phyloP scores from a whole-genome alignment of 1,140 invertebrate species.

The Aradophagus sp. region DNA sequence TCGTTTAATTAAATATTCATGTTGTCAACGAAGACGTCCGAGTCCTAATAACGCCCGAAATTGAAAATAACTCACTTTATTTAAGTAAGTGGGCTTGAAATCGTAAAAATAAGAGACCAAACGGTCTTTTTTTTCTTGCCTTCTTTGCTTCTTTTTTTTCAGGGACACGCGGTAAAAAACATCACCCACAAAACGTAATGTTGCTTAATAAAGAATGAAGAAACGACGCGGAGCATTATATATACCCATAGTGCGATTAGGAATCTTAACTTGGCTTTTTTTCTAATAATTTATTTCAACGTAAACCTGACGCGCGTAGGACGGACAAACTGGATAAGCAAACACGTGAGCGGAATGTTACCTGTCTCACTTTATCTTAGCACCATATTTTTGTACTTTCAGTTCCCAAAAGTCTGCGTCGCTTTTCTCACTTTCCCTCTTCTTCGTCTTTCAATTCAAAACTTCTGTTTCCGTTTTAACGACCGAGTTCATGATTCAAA shows the following conservation, averaged over 20 bases:
- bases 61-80: too few relatives aligned
- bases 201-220: constrained; percentile 44
- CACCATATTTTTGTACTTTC: constrained; percentile 32
- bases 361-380: constrained; percentile 52
- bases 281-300: constrained; percentile 55
- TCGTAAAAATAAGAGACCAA: constrained; percentile 11
- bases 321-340: constrained; percentile 57
- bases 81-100: too few relatives aligned
- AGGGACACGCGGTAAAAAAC: constrained; percentile 19
- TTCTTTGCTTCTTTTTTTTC: constrained; percentile 1
- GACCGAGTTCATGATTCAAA: too few relatives aligned
- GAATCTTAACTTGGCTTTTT: constrained; percentile 48
- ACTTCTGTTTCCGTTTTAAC: too few relatives aligned
- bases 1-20: too few relatives aligned
- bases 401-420: constrained; percentile 38
- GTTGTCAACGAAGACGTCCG: too few relatives aligned
- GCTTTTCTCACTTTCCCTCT: constrained; percentile 10
- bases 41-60: too few relatives aligned
- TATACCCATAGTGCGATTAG: constrained; percentile 47
- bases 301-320: constrained; percentile 50
- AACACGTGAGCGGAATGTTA: constrained; percentile 54
- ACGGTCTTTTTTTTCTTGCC: background rate
- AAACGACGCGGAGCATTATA: constrained; percentile 40
- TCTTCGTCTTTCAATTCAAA: too few relatives aligned
- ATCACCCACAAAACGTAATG: constrained; percentile 41